Conservation (phyloP, 1,140 invertebrate genomes). For the Papilio polytes region DNA sequence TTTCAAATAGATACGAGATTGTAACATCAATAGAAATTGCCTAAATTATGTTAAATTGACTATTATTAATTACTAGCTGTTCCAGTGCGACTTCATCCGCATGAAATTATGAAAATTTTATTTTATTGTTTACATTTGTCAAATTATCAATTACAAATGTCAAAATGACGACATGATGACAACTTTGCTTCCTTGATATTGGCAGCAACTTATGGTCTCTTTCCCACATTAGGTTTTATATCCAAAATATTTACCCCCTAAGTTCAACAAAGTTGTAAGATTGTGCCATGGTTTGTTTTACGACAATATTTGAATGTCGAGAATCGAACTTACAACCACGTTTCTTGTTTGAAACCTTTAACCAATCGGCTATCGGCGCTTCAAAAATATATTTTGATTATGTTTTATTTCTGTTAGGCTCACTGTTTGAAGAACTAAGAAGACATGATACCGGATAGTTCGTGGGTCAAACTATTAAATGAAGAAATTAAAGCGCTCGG, state of each 20-base stretch:
- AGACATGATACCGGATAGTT: conserved; percentile 50
- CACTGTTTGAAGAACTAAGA: conserved; percentile 73
- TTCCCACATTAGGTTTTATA: too few relatives aligned
- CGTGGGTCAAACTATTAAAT: conserved; percentile 66
- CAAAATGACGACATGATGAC: too few relatives aligned
- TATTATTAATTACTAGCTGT: too few relatives aligned
- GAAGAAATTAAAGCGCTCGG: conserved; percentile 55
- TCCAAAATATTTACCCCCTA: too few relatives aligned
- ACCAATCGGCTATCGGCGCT: background rate
- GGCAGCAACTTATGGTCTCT: too few relatives aligned
- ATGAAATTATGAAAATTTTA: too few relatives aligned
- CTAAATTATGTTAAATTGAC: background rate
- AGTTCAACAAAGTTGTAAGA: too few relatives aligned
- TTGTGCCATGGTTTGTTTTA: too few relatives aligned
- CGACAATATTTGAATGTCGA: background rate
- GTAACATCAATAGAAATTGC: background rate
- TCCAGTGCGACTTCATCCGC: too few relatives aligned
- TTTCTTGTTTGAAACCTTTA: background rate
- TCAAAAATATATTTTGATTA: conserved; percentile 60
- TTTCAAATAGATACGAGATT: background rate
- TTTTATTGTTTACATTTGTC: too few relatives aligned
- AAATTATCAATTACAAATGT: too few relatives aligned
- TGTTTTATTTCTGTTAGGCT: conserved; percentile 76
- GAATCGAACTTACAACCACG: background rate
- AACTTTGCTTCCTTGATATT: too few relatives aligned